Evolutionary conservation across 2,888 invertebrate genomes (phyloP), one percentile per base, ranked within the genome.

Genomic region (Acrocera orbiculus): DNA sequence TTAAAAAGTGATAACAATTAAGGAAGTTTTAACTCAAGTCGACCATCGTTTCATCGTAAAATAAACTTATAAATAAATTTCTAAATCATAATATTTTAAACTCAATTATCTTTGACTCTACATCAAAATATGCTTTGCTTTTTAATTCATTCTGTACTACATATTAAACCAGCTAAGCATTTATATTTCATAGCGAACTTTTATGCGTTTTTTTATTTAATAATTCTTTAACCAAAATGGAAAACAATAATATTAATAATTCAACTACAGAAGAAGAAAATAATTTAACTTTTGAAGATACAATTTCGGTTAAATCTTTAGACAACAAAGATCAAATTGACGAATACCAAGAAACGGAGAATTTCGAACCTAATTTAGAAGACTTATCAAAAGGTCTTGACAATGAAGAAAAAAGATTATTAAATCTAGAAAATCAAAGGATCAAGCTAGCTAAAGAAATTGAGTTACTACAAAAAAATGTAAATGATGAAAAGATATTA

Each of bases 301-400:
- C 16, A 17, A 5, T 17, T 4, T 16, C 11, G 4, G n/a, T 8
- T 13, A 19, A 28, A 4, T 6, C 10, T n/a, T n/a, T n/a, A n/a
- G n/a, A n/a, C n/a, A n/a, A n/a, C n/a, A n/a, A n/a, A n/a, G n/a
- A n/a, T n/a, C n/a, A n/a, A n/a, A n/a, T n/a, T n/a, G n/a, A n/a
- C n/a, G n/a, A n/a, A n/a, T n/a, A n/a, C n/a, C n/a, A n/a, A n/a
- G n/a, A n/a, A n/a, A n/a, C n/a, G n/a, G n/a, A n/a, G n/a, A n/a
- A n/a, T n/a, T 9, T 22, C 3, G 9, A 8, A 22, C 9, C 22
- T 9, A 32, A 25, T 29, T 33, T 35, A 23, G 33, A 32, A 23
- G 31, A 41, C 33, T 29, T 41, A 16, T 33, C 28, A 10, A 27
- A 33, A 31, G 35, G 33, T 15, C 25, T 41, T 23, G 35, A 37